A percentile compares a stretch with the other conserved stretches of the same genome.
These are phyloP conservation scores for Syngnathus typhle DNA, from an alignment of 2,113 vertebrate genomes.

Conservation along the genomic window DNA sequence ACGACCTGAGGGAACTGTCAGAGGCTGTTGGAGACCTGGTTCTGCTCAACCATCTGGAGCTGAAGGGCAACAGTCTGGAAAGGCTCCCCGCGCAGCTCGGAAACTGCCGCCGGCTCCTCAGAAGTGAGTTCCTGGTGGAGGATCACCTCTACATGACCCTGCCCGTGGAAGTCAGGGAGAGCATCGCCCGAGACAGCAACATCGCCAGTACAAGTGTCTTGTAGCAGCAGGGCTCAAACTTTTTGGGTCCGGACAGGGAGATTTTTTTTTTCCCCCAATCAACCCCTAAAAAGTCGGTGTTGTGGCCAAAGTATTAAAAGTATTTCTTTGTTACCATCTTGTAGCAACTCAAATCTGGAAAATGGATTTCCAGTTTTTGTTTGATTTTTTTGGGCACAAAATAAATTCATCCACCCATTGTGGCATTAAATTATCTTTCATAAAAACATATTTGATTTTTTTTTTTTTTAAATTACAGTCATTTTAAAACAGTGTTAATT, in stretches of 20 bases:
- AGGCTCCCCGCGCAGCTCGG: conserved; percentile 81
- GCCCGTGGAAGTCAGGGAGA: conserved; percentile 86
- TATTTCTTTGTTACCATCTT: background rate
- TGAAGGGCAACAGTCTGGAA: conserved; percentile 91
- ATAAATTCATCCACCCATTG: no score
- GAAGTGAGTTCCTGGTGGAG: conserved; percentile 82
- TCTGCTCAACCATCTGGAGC: conserved; percentile 87
- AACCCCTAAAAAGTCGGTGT: no score
- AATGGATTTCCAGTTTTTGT: no score
- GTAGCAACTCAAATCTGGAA: no score
- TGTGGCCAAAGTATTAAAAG: background rate
- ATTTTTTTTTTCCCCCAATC: background rate
- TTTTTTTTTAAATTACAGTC: no score
- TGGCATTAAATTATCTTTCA: no score
- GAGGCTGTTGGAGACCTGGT: conserved; percentile 83
- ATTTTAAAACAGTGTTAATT: no score
- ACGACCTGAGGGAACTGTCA: conserved; percentile 81
- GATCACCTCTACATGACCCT: conserved; percentile 94
- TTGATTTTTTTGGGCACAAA: no score
- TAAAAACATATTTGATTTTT: no score
- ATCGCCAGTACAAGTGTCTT: conserved; percentile 82
- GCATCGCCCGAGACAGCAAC: conserved; percentile 79
- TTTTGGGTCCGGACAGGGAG: background rate
- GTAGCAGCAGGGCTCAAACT: conserved; percentile 52
- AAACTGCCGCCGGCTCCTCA: conserved; percentile 85